These are phyloP conservation scores for Steatornis caripensis DNA, from an alignment of 2,113 vertebrate species.

Conservation along the genomic window DNA sequence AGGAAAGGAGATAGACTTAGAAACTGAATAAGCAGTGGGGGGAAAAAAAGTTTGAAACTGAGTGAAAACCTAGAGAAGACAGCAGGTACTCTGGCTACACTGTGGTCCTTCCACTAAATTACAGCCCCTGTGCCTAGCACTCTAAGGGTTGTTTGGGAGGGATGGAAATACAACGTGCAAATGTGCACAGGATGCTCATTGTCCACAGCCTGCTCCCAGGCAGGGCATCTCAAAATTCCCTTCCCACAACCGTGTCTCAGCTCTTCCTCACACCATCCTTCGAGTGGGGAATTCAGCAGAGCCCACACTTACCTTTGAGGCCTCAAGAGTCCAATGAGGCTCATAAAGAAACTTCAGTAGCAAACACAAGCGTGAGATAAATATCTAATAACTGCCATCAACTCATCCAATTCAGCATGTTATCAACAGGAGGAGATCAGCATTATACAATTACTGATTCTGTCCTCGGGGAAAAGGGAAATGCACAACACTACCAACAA, in stretches of 20 bases:
- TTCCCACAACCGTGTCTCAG: neutral
- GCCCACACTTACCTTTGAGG: neutral
- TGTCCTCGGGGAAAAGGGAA: neutral
- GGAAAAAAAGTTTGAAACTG: neutral
- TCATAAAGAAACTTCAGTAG: neutral
- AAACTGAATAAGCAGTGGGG: neutral
- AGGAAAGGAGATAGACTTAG: neutral
- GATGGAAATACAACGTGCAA: neutral
- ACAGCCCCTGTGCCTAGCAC: neutral
- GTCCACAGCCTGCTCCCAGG: neutral
- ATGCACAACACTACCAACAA: neutral
- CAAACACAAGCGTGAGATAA: neutral
- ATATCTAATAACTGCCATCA: neutral
- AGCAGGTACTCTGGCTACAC: neutral
- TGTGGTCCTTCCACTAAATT: neutral
- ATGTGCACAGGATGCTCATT: accelerated
- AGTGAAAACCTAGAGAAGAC: neutral
- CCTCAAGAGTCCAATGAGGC: neutral
- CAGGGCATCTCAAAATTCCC: neutral
- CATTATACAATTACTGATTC: constrained; percentile 9
- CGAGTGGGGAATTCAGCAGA: neutral
- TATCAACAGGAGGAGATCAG: neutral
- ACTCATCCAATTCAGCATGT: neutral
- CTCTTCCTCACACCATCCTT: neutral
- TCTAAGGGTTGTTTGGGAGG: neutral